These are phyloP conservation scores for Scytalopus superciliaris DNA, from an alignment of 2,113 vertebrate genomes.

Conservation along the genomic window DNA sequence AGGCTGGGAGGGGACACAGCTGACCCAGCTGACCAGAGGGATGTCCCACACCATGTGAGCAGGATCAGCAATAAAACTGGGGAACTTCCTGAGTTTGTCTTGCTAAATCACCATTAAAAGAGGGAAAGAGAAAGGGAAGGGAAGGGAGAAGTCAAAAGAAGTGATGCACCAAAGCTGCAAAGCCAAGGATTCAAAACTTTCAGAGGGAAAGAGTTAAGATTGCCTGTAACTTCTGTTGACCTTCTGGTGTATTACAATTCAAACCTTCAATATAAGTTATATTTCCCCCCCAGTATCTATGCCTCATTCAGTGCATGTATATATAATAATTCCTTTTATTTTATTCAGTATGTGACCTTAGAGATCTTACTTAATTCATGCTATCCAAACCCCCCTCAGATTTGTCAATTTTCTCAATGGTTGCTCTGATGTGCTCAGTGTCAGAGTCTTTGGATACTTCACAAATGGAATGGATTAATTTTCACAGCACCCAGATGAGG, in stretches of 20 bases:
- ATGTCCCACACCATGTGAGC: background rate
- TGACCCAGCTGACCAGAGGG: background rate
- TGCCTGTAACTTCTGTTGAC: background rate
- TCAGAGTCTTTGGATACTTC: background rate
- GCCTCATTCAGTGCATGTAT: background rate
- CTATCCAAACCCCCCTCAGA: background rate
- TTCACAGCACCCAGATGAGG: background rate
- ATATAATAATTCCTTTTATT: background rate
- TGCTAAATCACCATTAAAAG: background rate
- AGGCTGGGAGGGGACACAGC: background rate
- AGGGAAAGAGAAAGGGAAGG: background rate
- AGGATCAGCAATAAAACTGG: background rate
- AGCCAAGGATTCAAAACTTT: background rate
- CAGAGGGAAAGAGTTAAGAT: background rate
- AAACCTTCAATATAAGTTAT: background rate
- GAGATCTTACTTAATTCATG: conserved; percentile 1
- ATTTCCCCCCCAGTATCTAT: background rate
- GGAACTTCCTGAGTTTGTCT: background rate
- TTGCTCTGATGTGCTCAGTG: background rate
- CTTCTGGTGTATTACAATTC: background rate
- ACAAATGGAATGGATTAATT: conserved; percentile 26
- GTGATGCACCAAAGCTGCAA: background rate
- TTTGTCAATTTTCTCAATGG: conserved; percentile 6
- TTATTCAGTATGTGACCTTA: conserved; percentile 9
- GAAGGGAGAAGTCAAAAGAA: background rate